Evolutionary conservation across 2,888 invertebrate species (phyloP), one percentile per base, ranked within the genome.

Genomic region (Agelastica alni): DNA sequence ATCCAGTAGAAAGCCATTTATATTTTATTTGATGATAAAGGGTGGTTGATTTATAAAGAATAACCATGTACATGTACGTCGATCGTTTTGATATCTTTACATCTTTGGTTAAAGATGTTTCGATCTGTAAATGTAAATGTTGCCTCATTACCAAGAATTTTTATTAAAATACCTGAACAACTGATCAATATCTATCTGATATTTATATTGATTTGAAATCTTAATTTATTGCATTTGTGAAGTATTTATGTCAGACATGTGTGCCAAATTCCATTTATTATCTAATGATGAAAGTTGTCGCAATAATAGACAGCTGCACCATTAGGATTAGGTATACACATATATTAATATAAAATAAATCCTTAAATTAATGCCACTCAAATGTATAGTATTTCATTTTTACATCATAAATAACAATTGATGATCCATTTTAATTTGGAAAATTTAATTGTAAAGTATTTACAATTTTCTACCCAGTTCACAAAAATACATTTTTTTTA

Each of bases 241-340:
- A 48, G 32, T 56, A 59, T 59, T 41, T 56, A 53, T 59, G 59
- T 56, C 59, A 59, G 16, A 41, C 53, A 28, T 47, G 41, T 51
- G 56, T 59, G 56, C 56, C 56, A 56, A 59, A 59, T 56, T 46
- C 34, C 45, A 37, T 53, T 51, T 42, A 32, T 54, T 46, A 53
- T 44, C 16, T 3, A 30, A 44, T 44, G 30, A 51, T 43, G 44
- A 37, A 51, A 51, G 51, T 43, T 46, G 39, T 20, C 26, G 53
- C 37, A 44, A 37, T 43, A 51, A 51, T 44, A 51, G 44, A 44
- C 43, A 37, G 43, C 49, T 54, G 53, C 47, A 22, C 39, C 47
- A 51, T 46, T 55, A 30, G 53, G 51, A 51, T 34, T 42, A 20
- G 51, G 43, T 52, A 52, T 53, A n/a, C n/a, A n/a, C n/a, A n/a